A percentile compares a stretch with the other conserved stretches of the same genome.
These are phyloP conservation scores for Xanthia icteritia DNA, from an alignment of 2,888 invertebrate genomes.

Conservation along the genomic window DNA sequence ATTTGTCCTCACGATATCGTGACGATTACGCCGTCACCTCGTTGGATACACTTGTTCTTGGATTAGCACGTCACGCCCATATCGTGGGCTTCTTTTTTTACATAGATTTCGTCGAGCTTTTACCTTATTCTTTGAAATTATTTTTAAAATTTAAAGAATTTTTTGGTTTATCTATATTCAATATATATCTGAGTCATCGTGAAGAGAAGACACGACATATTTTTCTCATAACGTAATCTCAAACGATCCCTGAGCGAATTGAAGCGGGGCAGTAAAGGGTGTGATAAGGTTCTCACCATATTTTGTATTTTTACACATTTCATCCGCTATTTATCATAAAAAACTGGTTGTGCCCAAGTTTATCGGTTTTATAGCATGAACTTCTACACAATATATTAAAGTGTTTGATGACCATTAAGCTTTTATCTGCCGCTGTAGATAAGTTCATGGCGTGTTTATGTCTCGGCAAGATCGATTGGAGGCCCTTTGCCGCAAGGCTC, in stretches of 20 bases:
- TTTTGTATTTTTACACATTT: slow-evolving; percentile 42
- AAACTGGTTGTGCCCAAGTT: slow-evolving; percentile 52
- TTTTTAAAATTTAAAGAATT: too few species aligned
- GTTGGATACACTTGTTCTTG: neutral
- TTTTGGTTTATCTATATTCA: neutral
- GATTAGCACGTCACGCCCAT: neutral
- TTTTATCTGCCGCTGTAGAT: slow-evolving; percentile 70
- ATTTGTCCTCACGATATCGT: slow-evolving; percentile 28
- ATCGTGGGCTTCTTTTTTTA: neutral
- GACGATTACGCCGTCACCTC: neutral
- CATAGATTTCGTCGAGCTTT: neutral
- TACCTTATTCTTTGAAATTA: neutral
- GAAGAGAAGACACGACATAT: neutral
- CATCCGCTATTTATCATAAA: slow-evolving; percentile 45
- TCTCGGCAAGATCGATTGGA: slow-evolving; percentile 76
- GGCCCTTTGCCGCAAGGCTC: slow-evolving; percentile 65
- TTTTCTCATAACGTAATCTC: neutral
- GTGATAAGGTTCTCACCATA: slow-evolving; percentile 26
- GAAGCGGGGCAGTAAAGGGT: slow-evolving; percentile 2
- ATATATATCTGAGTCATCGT: neutral
- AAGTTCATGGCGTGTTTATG: slow-evolving; percentile 71
- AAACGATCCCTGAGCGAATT: neutral
- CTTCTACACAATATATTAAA: slow-evolving; percentile 70
- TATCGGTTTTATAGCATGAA: slow-evolving; percentile 69
- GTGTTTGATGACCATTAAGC: slow-evolving; percentile 71